Evolutionary conservation across 2,888 invertebrate genomes (phyloP), one percentile per base, ranked within the genome.

Genomic region (Prostheceraeus crozeri): DNA sequence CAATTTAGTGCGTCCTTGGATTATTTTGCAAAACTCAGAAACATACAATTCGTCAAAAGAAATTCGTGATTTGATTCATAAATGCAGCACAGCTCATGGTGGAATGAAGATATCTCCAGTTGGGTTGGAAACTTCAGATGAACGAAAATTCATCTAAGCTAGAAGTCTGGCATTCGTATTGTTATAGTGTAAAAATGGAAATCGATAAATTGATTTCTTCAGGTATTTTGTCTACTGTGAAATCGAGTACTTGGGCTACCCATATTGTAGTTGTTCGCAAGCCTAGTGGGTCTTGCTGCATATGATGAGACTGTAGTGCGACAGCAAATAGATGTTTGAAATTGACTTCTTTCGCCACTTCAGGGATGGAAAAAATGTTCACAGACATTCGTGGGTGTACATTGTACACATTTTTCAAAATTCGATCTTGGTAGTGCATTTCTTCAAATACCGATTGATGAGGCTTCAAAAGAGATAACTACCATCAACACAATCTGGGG

Each of bases 281-380:
- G 27, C 4, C 4, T 25, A 25, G 4, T 8, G 48, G 14, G 11
- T 6, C 4, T 6, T 28, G 25, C 48, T 25, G 48, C 11, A 48
- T 48, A 4, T 48, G 48, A 25, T 23, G 48, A 25, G 48, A 48
- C 14, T 48, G 27, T 14, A 48, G 27, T 10, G 48, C 27, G 10
- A 8, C 48, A 4, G 27, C 27, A 6, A 48, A 48, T 48, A 23
- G 25, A 25, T 28, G 27, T 28, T 48, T 48, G 48, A 48, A 48
- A 28, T 28, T 25, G 25, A 48, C 48, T 19, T 8, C 23, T 48
- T n/a, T 6, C 48, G 27, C 23, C 8, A 48, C 48, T 25, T 28
- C 48, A 48, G n/a, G n/a, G n/a, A n/a, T n/a, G n/a, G 48, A 48
- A 48, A 28, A 48, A 25, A 48, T 48, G 23, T 48, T 48, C 27